Evolutionary conservation across 2,797 vertebrate species (phyloP).

Genomic region (Mormyrops attenuatus): DNA sequence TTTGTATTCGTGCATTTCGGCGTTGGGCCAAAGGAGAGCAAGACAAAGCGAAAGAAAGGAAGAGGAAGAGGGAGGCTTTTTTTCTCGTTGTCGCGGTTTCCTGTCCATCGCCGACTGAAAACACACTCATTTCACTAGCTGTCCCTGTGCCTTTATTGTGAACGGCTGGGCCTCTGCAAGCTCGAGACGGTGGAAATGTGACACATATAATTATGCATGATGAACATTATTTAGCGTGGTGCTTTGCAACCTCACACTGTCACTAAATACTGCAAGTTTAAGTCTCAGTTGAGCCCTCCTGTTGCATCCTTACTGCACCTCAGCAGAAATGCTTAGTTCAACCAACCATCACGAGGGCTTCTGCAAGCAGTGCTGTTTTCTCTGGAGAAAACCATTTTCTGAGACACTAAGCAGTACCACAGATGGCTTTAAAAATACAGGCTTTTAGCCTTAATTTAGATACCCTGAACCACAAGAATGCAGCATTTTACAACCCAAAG

Average conservation of each 20-base stretch:
- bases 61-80: slow-evolving; percentile 1
- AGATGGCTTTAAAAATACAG: neutral
- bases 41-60: neutral
- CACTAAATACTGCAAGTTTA: neutral
- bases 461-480: neutral
- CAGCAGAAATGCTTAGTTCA: neutral
- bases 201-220: neutral
- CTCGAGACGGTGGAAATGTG: neutral
- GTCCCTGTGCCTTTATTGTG: neutral
- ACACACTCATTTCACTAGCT: neutral
- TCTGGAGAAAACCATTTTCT: neutral
- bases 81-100: slow-evolving; percentile 33
- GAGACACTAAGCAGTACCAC: neutral
- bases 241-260: neutral
- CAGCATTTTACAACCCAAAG: neutral
- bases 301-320: neutral
- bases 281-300: neutral
- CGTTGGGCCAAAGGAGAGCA: neutral
- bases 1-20: neutral
- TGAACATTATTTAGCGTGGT: neutral
- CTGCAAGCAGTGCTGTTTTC: neutral
- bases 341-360: neutral
- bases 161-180: neutral
- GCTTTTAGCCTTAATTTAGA: slow-evolving; percentile 3
- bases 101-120: slow-evolving; percentile 16